Percentiles rank a stretch among this genome's conserved stretches.
phyloP scores from a whole-genome alignment of 2,888 invertebrate genomes.

The Sphaerophoria rueppellii region DNA sequence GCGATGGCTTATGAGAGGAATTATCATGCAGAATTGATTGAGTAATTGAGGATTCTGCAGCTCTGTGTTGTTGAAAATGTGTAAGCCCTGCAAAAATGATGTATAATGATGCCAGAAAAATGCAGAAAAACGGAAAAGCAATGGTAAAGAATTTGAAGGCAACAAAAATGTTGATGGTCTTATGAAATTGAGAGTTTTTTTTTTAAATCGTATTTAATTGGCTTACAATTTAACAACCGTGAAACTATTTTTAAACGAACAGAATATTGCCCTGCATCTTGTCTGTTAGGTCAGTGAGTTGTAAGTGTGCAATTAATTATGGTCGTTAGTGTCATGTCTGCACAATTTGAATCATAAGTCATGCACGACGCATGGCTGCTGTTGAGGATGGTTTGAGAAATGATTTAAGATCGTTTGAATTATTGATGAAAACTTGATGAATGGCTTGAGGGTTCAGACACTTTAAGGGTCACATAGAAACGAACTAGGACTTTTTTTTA shows the following conservation, averaged over 20 bases:
- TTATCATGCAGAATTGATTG: slow-evolving; percentile 56
- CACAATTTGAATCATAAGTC: neutral
- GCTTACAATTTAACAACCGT: neutral
- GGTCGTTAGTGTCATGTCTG: neutral
- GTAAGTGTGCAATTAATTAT: neutral
- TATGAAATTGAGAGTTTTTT: neutral
- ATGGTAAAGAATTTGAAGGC: neutral
- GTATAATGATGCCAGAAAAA: slow-evolving; percentile 18
- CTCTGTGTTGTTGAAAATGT: neutral
- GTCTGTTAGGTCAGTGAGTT: neutral
- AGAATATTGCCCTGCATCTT: neutral
- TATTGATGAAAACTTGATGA: too few relatives aligned
- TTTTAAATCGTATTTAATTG: slow-evolving; percentile 9
- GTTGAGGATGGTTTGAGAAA: neutral
- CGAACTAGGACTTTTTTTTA: too few relatives aligned
- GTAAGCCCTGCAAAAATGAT: neutral
- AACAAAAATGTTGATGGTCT: neutral
- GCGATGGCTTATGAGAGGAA: slow-evolving; percentile 42
- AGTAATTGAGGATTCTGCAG: slow-evolving; percentile 1
- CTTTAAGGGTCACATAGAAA: too few relatives aligned
- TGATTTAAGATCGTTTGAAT: too few relatives aligned
- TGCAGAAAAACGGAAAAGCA: neutral
- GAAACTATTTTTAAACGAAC: neutral
- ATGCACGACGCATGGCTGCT: neutral
- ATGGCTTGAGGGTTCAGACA: too few relatives aligned